Conservation (phyloP, 2,113 vertebrate species). For the Peromyscus californicus region DNA sequence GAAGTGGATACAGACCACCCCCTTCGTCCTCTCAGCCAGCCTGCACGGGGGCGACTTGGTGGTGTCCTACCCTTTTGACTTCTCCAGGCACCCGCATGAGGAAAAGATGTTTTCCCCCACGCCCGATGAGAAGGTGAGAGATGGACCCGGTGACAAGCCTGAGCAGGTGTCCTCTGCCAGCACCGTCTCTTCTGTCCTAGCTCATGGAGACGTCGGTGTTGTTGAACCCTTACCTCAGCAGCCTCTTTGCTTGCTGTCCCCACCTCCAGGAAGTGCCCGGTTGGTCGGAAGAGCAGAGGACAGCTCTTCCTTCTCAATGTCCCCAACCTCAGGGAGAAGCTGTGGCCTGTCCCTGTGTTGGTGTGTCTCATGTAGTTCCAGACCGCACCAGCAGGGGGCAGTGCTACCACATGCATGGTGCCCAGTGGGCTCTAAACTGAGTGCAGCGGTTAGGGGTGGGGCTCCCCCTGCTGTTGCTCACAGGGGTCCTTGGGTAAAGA, state of each 20-base stretch:
- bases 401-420: neutral
- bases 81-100: conserved; percentile 93
- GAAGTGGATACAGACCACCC: conserved; percentile 95
- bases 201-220: fast-evolving
- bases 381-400: neutral
- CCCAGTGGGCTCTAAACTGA: neutral
- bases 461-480: neutral
- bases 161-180: fast-evolving
- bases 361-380: fast-evolving
- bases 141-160: fast-evolving
- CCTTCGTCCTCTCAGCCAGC: conserved; percentile 96
- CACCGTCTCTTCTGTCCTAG: neutral
- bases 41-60: conserved; percentile 98
- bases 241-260: neutral
- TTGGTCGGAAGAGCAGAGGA: neutral
- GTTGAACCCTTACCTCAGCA: fast-evolving
- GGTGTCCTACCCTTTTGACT: conserved; percentile 97
- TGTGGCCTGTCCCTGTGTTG: neutral
- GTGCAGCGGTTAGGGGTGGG: neutral
- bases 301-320: neutral
- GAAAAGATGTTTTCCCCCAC: conserved; percentile 96
- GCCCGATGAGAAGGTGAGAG: conserved; percentile 95
- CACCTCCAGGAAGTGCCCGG: neutral
- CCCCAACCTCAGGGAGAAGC: neutral
- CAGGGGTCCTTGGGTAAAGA: neutral